Evolutionary conservation across 2,113 vertebrate genomes (phyloP), one percentile per base, ranked within the genome.

Genomic region (Lasiurus borealis): DNA sequence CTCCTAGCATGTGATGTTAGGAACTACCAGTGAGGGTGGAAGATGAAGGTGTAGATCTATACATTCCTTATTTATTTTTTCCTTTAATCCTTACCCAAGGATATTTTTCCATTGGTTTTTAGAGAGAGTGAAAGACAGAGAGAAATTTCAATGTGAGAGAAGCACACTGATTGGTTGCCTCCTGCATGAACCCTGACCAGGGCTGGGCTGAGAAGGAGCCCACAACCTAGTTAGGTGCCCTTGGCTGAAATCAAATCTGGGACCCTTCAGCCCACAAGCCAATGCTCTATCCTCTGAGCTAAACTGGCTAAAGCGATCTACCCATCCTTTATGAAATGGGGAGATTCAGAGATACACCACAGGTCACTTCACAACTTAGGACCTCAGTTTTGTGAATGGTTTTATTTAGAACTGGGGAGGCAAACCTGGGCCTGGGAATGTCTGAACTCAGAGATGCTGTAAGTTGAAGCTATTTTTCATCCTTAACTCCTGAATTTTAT

Each of bases 331-430:
- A 25, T 18, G 88, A 87, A 27, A 57, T 81, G n/a, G 64, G 3
- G 31, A 78, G n/a, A 71, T 80, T 52, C 59, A 93, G 93, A 92
- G 66, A 23, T 16, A 87, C 0, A 29, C 9, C 4, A 9, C 2
- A 23, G 71, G 59, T 72, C 76, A 31, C 19, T 52, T 76, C 23
- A n/a, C 5, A 46, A 36, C 3, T 8, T 72, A 68, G 18, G 46
- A 54, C 19, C 19, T 91, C 36, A 12, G n/a, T 83, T 91, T 82
- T 69, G 76, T 31, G 31, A 88, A 75, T 27, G 66, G 16, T 69
- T 95, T 90, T 13, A 2, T 88, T 85, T 69, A 87, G 66, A 92
- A 4, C 48, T n/a, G 31, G 36, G 44, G 91, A 54, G 93, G 44
- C 19, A 96, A 54, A 6, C 2, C 12, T 84, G 81, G 46, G 1